These are phyloP conservation scores for Lordiphosa andalusiaca DNA, from an alignment of 2,888 invertebrate species.

Conservation along the genomic window DNA sequence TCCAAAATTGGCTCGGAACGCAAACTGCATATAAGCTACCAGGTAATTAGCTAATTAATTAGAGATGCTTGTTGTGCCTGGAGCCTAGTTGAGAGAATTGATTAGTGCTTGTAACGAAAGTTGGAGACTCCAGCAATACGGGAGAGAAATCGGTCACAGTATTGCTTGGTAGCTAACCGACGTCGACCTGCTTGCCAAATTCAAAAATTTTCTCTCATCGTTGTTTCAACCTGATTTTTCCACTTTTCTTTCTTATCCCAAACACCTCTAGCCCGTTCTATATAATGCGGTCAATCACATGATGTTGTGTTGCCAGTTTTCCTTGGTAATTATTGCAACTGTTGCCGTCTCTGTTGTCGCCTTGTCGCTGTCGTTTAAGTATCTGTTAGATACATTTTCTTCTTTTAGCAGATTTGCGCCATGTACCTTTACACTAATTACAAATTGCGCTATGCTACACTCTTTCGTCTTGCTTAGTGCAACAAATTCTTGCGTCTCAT, in stretches of 20 bases:
- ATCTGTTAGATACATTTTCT: slow-evolving; percentile 59
- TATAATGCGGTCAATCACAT: slow-evolving; percentile 70
- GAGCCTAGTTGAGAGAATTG: too few relatives aligned
- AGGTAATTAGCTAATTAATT: slow-evolving; percentile 47
- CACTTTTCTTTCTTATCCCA: too few relatives aligned
- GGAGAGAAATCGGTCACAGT: not conserved
- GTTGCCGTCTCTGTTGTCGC: slow-evolving; percentile 23
- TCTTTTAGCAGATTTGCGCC: slow-evolving; percentile 54
- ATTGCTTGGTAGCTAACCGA: too few relatives aligned
- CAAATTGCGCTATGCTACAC: slow-evolving; percentile 63
- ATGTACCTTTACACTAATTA: slow-evolving; percentile 68
- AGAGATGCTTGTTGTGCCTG: slow-evolving; percentile 11
- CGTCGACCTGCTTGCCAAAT: too few relatives aligned
- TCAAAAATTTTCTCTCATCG: too few relatives aligned
- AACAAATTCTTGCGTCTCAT: slow-evolving; percentile 73
- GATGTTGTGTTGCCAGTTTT: slow-evolving; percentile 40
- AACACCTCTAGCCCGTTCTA: too few relatives aligned
- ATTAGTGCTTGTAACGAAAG: too few relatives aligned
- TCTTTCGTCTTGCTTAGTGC: slow-evolving; percentile 25
- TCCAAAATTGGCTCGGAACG: not conserved
- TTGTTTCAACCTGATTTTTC: too few relatives aligned
- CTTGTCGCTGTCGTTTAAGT: slow-evolving; percentile 42
- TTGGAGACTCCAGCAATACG: too few relatives aligned
- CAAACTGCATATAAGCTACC: slow-evolving; percentile 8
- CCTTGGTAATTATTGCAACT: slow-evolving; percentile 48